phyloP scores from a whole-genome alignment of 2,797 vertebrate species.

The Sebastes vulpes region DNA sequence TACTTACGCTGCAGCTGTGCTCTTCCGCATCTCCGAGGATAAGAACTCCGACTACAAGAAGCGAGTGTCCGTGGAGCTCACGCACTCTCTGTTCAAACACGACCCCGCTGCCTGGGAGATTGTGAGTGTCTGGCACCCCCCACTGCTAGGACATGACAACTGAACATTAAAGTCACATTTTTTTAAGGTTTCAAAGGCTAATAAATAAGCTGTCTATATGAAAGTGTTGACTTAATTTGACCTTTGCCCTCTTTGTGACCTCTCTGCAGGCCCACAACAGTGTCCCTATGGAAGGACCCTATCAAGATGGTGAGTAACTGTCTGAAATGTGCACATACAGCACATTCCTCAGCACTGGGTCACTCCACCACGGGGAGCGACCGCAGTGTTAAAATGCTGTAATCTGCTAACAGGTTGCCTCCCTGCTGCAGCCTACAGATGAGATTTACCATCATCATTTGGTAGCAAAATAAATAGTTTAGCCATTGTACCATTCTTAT shows the following conservation, averaged over 20 bases:
- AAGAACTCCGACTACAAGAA: conserved; percentile 96
- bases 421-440: conserved; percentile 3
- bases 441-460: not conserved
- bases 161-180: not conserved
- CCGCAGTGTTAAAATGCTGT: conserved; percentile 1
- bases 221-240: conserved; percentile 26
- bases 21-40: conserved; percentile 98
- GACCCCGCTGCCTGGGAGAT: conserved; percentile 94
- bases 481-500: not conserved
- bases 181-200: not conserved
- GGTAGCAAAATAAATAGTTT: not conserved
- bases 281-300: conserved; percentile 67
- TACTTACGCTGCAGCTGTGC: conserved; percentile 95
- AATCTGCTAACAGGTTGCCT: conserved; percentile 9
- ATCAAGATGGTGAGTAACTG: conserved; percentile 79
- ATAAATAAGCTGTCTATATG: not conserved
- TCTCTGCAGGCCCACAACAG: conserved; percentile 80
- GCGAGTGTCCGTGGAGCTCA: conserved; percentile 95
- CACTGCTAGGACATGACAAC: not conserved
- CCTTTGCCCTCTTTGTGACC: conserved; percentile 33
- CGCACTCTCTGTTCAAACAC: conserved; percentile 95
- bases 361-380: conserved; percentile 24
- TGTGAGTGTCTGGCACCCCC: conserved; percentile 83
- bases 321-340: conserved; percentile 61
- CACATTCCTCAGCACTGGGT: conserved; percentile 58